Evolutionary conservation across 2,113 vertebrate genomes (phyloP).

Genomic region (Tympanuchus pallidicinctus): DNA sequence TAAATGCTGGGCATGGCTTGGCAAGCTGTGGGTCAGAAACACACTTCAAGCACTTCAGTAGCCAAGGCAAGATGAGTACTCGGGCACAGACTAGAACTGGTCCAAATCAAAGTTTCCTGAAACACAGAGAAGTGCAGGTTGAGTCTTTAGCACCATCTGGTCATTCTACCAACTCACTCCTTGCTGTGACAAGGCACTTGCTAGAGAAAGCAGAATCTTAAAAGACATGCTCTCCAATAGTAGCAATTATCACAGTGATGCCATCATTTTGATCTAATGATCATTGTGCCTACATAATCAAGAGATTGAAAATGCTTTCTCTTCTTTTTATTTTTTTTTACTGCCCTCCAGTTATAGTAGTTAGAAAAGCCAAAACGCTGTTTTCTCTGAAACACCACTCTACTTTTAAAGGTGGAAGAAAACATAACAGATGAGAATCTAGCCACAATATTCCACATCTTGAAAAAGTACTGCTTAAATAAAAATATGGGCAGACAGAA

Average conservation of each 20-base stretch:
- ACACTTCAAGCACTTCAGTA: not conserved
- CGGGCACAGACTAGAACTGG: not conserved
- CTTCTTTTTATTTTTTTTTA: not conserved
- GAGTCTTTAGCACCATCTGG: not conserved
- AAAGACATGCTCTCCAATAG: not conserved
- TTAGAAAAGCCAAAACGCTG: not conserved
- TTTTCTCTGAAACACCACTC: not conserved
- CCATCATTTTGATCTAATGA: not conserved
- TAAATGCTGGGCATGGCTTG: not conserved
- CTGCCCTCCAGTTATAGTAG: not conserved
- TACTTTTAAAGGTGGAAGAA: not conserved
- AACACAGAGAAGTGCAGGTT: accelerated
- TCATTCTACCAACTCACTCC: not conserved
- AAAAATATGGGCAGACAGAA: not conserved
- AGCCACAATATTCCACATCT: not conserved
- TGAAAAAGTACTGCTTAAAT: not conserved
- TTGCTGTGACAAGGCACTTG: not conserved
- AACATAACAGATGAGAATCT: not conserved
- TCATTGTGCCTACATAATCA: not conserved
- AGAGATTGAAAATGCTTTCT: not conserved
- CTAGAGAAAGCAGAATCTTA: not conserved
- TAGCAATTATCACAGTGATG: not conserved
- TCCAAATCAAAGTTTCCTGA: not conserved
- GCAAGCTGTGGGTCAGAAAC: not conserved
- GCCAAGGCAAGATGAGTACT: not conserved